Evolutionary conservation across 2,113 vertebrate genomes (phyloP).

Genomic region (Turdus rufiventris): DNA sequence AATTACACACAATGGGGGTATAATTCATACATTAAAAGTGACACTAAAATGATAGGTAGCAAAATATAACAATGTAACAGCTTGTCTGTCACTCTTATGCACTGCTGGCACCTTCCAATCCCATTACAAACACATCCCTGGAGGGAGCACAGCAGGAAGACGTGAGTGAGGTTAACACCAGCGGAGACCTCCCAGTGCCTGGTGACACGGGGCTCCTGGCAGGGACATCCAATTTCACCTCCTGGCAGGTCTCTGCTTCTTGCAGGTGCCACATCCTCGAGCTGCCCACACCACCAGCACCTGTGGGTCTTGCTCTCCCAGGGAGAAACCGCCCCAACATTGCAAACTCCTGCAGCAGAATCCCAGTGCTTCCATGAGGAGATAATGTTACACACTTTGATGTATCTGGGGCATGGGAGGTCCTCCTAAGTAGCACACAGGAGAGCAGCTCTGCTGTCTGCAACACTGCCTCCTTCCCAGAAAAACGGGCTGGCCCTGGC

Average conservation of each 20-base stretch:
- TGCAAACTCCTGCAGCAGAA: not conserved
- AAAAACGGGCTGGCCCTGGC: not conserved
- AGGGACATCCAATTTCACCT: not conserved
- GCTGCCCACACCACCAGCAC: not conserved
- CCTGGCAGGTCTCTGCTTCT: not conserved
- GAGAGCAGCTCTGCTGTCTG: not conserved
- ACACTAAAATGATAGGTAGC: constrained; percentile 52
- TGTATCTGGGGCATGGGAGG: constrained; percentile 41
- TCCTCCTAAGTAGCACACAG: not conserved
- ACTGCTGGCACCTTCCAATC: constrained; percentile 38
- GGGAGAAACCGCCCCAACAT: fast-evolving
- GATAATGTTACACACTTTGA: constrained; percentile 8
- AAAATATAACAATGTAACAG: constrained; percentile 44
- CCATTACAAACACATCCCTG: not conserved
- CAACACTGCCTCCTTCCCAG: not conserved
- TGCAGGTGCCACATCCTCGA: fast-evolving
- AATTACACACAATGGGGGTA: constrained; percentile 63
- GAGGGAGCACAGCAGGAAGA: not conserved
- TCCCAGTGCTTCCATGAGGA: not conserved
- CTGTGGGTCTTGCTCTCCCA: fast-evolving
- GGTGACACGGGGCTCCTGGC: not conserved
- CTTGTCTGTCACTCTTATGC: constrained; percentile 23
- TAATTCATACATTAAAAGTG: constrained; percentile 57
- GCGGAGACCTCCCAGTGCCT: not conserved
- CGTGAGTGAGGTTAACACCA: not conserved